Percentiles rank a stretch among this genome's conserved stretches.
Conservation (phyloP, 1,140 invertebrate genomes). For the Paraescarpia echinospica region DNA sequence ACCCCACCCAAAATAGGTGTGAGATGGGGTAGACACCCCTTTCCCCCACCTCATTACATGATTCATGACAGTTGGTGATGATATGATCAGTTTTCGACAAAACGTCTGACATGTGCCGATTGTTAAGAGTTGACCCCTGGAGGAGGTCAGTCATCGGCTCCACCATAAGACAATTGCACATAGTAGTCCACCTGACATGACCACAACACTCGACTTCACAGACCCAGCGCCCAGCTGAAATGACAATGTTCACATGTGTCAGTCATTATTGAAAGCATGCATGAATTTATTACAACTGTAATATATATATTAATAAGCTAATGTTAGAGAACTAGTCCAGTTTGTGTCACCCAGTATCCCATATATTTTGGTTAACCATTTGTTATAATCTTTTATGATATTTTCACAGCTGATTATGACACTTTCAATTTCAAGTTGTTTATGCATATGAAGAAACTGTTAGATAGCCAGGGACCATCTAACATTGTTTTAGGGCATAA, state of each 20-base stretch:
- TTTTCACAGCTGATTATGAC: too few relatives aligned
- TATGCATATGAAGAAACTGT: too few relatives aligned
- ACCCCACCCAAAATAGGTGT: too few relatives aligned
- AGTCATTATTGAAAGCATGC: background rate
- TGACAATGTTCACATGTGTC: background rate
- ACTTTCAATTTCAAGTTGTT: too few relatives aligned
- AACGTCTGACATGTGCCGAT: background rate
- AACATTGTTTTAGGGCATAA: too few relatives aligned
- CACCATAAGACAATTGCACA: background rate
- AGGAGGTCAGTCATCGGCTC: background rate
- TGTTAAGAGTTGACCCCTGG: background rate
- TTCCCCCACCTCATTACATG: background rate
- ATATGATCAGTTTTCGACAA: background rate
- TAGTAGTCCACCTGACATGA: background rate
- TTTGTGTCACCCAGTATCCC: too few relatives aligned
- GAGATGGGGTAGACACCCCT: too few relatives aligned
- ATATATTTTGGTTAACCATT: too few relatives aligned
- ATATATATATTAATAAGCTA: too few relatives aligned
- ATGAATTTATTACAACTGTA: background rate
- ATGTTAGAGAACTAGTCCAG: too few relatives aligned
- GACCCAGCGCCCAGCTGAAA: conserved; percentile 16
- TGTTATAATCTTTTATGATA: too few relatives aligned
- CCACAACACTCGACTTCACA: background rate
- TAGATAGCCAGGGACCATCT: too few relatives aligned
- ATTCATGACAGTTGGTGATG: background rate